Base-by-base conservation (phyloP, 2,797 vertebrate species). In the Halcyon leucocephala region DNA sequence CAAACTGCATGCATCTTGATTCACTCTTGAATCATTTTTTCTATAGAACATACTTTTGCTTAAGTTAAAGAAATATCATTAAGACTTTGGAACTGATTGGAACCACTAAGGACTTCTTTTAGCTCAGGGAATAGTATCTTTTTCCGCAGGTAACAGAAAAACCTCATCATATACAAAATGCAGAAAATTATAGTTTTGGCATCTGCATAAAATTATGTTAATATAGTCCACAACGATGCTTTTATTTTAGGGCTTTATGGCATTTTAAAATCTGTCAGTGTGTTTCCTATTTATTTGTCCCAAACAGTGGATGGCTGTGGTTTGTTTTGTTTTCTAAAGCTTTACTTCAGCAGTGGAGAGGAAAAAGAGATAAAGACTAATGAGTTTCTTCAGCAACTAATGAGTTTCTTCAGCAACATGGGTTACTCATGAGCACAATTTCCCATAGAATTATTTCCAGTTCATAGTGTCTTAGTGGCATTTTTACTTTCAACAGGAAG, bases 401-500 rank as follows among this genome's bases (percentile, higher is more conserved):
- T 29, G 55, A 73, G 7, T 76, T 85, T 65, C 21, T 82, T 76
- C 29, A 80, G 54, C 37, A 78, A 2, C 1, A 0, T 9, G 13
- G 13, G 3, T 26, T 89, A 51, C 42, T 51, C 9, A 29, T n/a
- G 11, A 86, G 54, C 62, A 54, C 33, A n/a, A 21, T 74, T 62
- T 92, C 16, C 42, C 3, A 12, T 12, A 17, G 12, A 66, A 37
- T 44, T 69, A 31, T 67, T 89, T 67, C 19, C 39, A 74, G 19
- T 61, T 92, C 8, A 1, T 55, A 42, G 25, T 70, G 33, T 92
- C 29, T 90, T 80, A 95, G 9, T 79, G 48, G 44, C 14, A 37
- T 72, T 97, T 96, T 96, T 97, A 93, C 60, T 94, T 96, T 81
- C 60, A 92, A 92, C 98, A 99, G 98, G 82, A 98, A 99, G 86